A percentile compares a stretch with the other conserved stretches of the same genome.
phyloP scores from a whole-genome alignment of 2,888 invertebrate species.

The Trichacis sp. region DNA sequence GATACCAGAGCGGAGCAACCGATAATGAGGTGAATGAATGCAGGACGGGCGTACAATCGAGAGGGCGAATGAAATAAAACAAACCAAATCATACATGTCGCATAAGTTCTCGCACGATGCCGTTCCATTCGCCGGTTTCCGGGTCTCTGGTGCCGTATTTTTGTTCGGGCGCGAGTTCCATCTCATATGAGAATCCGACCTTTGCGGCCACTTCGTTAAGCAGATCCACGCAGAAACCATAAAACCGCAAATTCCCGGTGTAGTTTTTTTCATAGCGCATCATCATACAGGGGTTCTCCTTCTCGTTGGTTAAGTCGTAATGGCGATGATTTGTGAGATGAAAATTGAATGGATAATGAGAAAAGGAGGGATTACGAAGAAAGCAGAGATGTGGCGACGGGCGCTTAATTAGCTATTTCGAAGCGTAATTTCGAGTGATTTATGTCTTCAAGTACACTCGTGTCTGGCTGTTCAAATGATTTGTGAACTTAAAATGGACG shows the following conservation, averaged over 20 bases:
- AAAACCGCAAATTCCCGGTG: constrained; percentile 81
- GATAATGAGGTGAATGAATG: constrained; percentile 8
- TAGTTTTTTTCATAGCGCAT: constrained; percentile 78
- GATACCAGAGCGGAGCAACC: background rate
- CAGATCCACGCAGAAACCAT: constrained; percentile 84
- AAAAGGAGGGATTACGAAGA: background rate
- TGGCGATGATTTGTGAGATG: constrained; percentile 19
- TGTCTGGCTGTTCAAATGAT: background rate
- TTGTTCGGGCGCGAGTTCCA: constrained; percentile 79
- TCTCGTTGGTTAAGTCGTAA: constrained; percentile 4
- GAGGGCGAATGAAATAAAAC: constrained; percentile 49
- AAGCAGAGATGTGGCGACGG: background rate
- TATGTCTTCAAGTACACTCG: constrained; percentile 1
- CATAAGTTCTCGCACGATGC: constrained; percentile 79
- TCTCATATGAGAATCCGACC: constrained; percentile 79
- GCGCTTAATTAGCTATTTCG: constrained; percentile 5
- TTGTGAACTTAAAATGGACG: background rate
- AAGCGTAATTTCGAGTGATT: constrained; percentile 1
- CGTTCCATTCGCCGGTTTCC: constrained; percentile 76
- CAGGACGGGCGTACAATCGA: background rate
- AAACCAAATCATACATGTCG: constrained; percentile 75
- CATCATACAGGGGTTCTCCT: constrained; percentile 83
- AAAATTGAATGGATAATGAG: constrained; percentile 6
- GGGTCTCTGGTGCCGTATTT: constrained; percentile 77
- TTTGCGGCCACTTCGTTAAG: constrained; percentile 76